Evolutionary conservation across 2,888 invertebrate genomes (phyloP), one percentile per base, ranked within the genome.

Genomic region (Sesamia inferens): DNA sequence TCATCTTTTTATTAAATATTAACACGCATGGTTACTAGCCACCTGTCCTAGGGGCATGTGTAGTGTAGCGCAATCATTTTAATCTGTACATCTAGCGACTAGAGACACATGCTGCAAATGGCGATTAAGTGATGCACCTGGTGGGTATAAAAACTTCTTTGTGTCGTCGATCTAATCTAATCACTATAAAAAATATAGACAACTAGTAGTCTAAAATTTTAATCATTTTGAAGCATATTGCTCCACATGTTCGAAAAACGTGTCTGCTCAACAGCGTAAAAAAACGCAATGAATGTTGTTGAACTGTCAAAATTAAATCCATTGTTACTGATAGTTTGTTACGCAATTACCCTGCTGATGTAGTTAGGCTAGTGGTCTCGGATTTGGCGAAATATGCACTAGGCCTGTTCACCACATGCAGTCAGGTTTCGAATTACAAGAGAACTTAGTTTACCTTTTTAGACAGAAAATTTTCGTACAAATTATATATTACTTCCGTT

Each of bases 31-130:
- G 55, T 42, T 59, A 31, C 67, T 76, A 47, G 11, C 57, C 78
- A 82, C 82, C 78, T 82, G 78, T 70, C 71, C 39, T 51, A 55
- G 61, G 10, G 42, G 16, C 75, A 79, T 76, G 74, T 80, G 80
- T 44, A 58, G 31, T 31, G 31, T 31, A 62, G 65, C 47, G 59
- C 69, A 68, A 82, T 77, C 82, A 68, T 82, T 65, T 57, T 70
- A 78, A 72, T 79, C 82, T 66, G 71, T 78, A 58, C 78, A 62
- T 61, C 82, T 66, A 82, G 82, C 48, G 16, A 57, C 78, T 69
- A 78, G 82, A 55, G 42, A 59, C 78, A 68, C 77, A 81, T 63
- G 82, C 58, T 58, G 63, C 78, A 51, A 57, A 78, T 57, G 47
- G 66, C 47, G 22, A 51, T 14, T 42, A 61, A 55, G 61, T 61